These are phyloP conservation scores for Nephotettix cincticeps DNA, from an alignment of 1,140 invertebrate genomes.

Conservation along the genomic window DNA sequence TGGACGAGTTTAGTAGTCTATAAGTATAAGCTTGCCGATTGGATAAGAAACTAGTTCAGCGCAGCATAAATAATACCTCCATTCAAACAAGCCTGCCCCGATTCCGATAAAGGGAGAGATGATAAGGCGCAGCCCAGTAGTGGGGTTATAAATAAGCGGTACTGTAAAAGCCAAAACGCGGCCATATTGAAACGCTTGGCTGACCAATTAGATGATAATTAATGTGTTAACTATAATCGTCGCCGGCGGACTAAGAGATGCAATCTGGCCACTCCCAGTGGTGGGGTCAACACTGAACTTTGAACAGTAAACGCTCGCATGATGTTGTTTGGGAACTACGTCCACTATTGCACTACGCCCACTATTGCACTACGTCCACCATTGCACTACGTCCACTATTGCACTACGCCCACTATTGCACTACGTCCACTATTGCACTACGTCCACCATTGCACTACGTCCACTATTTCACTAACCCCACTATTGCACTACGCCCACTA, in stretches of 20 bases:
- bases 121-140: background rate
- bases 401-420: too few species aligned
- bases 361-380: too few species aligned
- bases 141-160: background rate
- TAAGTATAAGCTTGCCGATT: background rate
- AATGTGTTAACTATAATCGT: constrained; percentile 6
- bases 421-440: too few species aligned
- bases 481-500: too few species aligned
- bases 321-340: background rate
- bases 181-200: constrained; percentile 4
- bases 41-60: background rate
- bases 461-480: too few species aligned
- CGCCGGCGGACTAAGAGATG: background rate
- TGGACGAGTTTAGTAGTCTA: too few species aligned
- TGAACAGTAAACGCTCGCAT: background rate
- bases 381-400: too few species aligned
- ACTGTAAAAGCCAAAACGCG: background rate
- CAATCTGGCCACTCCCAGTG: background rate
- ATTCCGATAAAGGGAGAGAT: background rate
- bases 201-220: constrained; percentile 4
- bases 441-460: too few species aligned
- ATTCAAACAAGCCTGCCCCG: background rate
- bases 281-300: background rate
- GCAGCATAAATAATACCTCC: background rate
- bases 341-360: too few species aligned